Evolutionary conservation across 2,888 invertebrate species (phyloP), one percentile per base, ranked within the genome.

Genomic region (Neria commutata): DNA sequence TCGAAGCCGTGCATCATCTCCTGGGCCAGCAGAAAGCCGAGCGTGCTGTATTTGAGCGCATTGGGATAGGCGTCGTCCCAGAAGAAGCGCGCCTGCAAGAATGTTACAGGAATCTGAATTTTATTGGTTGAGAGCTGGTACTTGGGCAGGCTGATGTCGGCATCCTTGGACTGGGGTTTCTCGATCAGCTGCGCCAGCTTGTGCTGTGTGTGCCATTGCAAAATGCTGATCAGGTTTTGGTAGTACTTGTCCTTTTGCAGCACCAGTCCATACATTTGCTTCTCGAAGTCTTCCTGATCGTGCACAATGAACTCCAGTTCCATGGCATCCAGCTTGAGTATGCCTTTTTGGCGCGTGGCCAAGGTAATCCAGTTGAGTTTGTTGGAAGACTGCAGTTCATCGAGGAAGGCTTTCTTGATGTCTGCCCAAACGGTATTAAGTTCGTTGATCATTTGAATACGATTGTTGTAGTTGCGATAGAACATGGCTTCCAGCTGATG

Each of bases 1-100:
- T 80, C 80, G 54, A 80, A 79, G 4, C 74, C 80, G 37, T 74
- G 77, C 1, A 78, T 60, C 69, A 80, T 72, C 64, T 80, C 75
- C 16, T 77, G 75, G 0, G 77, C 80, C 4, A 79, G 59, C 0
- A 79, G 58, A 3, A 72, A 75, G 0, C 80, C 79, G 11, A 80
- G 57, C 0, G 78, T 70, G 37, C 72, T 74, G 34, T 72, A 80
- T 21, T 78, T 77, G 6, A 78, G 56, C 2, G 79, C 71, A 49
- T 68, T 69, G 0, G 79, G 78, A 62, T 79, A 79, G 19, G 70
- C 67, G 2, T 71, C 63, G 60, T 80, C 79, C 71, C 77, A 79
- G 50, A 80, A 73, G 65, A 79, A 75, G 2, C 77, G 75, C 1
- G 77, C 69, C 54, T 80, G 78, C 19, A 80, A 55, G 16, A 79